Percentiles rank a stretch among this genome's conserved stretches.
Evolutionary conservation across 2,888 invertebrate genomes (phyloP).

Genomic region (Cephus nigrinus): DNA sequence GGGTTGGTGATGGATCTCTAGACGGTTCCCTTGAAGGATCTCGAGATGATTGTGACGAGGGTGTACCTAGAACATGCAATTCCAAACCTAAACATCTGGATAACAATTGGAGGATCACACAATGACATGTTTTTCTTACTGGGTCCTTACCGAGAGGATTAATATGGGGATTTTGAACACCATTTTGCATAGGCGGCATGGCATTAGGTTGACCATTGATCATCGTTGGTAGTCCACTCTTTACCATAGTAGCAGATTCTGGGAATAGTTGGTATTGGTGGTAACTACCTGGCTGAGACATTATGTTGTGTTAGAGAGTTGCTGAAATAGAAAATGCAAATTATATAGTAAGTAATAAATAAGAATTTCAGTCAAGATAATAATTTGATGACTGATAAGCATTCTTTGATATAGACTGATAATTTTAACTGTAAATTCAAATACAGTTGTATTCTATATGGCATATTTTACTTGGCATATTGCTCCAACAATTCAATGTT

Average conservation of each 20-base stretch:
- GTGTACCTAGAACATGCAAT: constrained; percentile 54
- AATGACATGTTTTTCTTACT: not conserved
- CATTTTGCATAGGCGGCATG: constrained; percentile 50
- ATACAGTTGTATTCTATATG: not conserved
- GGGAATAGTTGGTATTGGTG: constrained; percentile 44
- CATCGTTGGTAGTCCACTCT: constrained; percentile 42
- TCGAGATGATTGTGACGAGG: constrained; percentile 66
- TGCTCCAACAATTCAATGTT: not conserved
- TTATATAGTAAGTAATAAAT: not conserved
- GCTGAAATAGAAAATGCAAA: constrained; percentile 32
- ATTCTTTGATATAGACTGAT: not conserved
- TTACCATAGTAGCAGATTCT: constrained; percentile 41
- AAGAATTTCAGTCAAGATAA: not conserved
- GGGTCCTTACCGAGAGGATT: constrained; percentile 48
- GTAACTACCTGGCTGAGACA: constrained; percentile 56
- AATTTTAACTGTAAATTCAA: not conserved
- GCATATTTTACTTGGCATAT: not conserved
- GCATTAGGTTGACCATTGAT: constrained; percentile 51
- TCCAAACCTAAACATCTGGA: not conserved
- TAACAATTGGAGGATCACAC: not conserved
- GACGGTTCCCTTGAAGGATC: constrained; percentile 67
- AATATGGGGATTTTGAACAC: constrained; percentile 48
- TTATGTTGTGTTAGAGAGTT: constrained; percentile 35
- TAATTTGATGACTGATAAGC: not conserved
- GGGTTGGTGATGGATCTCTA: constrained; percentile 62